Conservation (phyloP, 2,113 vertebrate species). For the Falcunculus frontatus region DNA sequence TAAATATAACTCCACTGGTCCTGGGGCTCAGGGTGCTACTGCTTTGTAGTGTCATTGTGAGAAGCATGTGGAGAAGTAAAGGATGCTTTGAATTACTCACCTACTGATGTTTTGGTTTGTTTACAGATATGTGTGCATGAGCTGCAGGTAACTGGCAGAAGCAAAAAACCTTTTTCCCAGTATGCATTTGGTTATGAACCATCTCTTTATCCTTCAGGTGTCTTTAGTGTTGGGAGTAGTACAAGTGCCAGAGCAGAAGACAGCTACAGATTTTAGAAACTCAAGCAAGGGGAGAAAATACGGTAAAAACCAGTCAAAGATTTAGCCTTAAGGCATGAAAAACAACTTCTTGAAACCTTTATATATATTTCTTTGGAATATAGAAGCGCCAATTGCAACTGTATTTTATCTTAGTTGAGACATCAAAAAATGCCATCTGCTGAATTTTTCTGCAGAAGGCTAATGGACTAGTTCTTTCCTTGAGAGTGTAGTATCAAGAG, state of each 20-base stretch:
- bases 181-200: background rate
- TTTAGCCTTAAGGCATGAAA: background rate
- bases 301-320: background rate
- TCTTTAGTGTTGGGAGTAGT: background rate
- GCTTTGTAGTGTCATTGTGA: background rate
- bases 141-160: background rate
- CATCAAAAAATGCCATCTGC: background rate
- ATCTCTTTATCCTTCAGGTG: background rate
- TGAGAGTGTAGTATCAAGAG: background rate
- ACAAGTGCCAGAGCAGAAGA: background rate
- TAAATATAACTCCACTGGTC: background rate
- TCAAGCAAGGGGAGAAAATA: background rate
- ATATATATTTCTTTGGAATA: background rate
- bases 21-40: background rate
- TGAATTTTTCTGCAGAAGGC: background rate
- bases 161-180: background rate
- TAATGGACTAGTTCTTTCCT: background rate
- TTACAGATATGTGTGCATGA: background rate
- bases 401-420: constrained; percentile 16
- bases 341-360: background rate
- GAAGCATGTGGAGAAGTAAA: background rate
- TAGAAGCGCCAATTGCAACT: background rate
- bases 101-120: background rate
- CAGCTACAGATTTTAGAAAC: background rate
- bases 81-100: background rate